phyloP scores from a whole-genome alignment of 53 echinoderm and acorn worm genomes.

The Patiria pectinifera region DNA sequence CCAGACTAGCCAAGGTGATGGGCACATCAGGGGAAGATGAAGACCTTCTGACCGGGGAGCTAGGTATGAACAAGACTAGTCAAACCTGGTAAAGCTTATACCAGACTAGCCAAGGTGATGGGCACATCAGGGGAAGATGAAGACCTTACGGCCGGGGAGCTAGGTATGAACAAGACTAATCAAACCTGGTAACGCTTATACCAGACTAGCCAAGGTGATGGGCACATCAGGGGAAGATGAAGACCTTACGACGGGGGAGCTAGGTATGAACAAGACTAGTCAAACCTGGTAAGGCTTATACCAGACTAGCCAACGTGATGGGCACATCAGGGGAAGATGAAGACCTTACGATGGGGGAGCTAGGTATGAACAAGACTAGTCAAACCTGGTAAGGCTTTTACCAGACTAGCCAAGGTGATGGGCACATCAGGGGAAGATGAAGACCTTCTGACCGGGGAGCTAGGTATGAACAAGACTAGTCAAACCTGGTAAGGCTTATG shows the following conservation, averaged over 20 bases:
- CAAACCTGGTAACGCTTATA: no score
- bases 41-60: constrained; percentile 38
- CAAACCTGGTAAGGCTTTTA: no score
- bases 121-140: constrained; percentile 59
- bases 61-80: constrained; percentile 41
- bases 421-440: constrained; percentile 59
- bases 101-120: constrained; percentile 68
- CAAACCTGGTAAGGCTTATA: no score
- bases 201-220: constrained; percentile 64
- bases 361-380: constrained; percentile 41
- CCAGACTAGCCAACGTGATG: constrained; percentile 64
- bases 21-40: constrained; percentile 59
- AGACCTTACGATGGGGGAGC: constrained; percentile 36
- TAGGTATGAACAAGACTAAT: constrained; percentile 29
- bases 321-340: constrained; percentile 58
- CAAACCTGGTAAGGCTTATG: no score
- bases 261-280: constrained; percentile 31
- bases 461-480: constrained; percentile 41
- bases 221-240: constrained; percentile 58
- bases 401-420: constrained; percentile 64
- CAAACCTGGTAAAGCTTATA: no score
- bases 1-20: constrained; percentile 64
- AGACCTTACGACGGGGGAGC: constrained; percentile 37
- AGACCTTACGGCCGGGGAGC: constrained; percentile 36
- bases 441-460: constrained; percentile 38